These are phyloP conservation scores for Trogon surrucura DNA, from an alignment of 2,113 vertebrate species.

Conservation along the genomic window DNA sequence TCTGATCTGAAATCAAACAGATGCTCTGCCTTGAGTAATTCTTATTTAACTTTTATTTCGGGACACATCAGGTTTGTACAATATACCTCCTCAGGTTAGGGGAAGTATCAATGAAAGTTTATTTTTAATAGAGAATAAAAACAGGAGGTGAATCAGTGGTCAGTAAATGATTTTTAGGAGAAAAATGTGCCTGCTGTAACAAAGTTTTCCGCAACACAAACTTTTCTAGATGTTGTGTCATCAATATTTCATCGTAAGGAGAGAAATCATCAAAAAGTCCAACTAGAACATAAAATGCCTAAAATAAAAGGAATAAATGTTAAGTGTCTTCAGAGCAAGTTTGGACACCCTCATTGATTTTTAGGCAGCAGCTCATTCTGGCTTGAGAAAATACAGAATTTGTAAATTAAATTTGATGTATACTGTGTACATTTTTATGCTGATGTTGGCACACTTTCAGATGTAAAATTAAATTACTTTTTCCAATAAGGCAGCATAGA, in stretches of 20 bases:
- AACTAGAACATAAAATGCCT: not conserved
- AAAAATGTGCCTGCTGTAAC: not conserved
- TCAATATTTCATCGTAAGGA: slow-evolving; percentile 5
- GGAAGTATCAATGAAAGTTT: not conserved
- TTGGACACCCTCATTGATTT: slow-evolving; percentile 1
- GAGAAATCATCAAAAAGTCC: slow-evolving; percentile 25
- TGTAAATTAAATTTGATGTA: slow-evolving; percentile 47
- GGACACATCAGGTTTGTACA: not conserved
- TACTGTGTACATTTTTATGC: slow-evolving; percentile 9
- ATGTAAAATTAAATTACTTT: slow-evolving; percentile 70
- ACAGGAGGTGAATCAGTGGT: not conserved
- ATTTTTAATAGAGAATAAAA: not conserved
- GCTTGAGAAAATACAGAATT: slow-evolving; percentile 31
- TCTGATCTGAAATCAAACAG: not conserved
- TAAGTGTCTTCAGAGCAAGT: slow-evolving; percentile 1
- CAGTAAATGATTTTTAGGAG: not conserved
- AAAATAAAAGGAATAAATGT: not conserved
- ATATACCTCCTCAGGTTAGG: not conserved
- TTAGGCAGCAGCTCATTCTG: slow-evolving; percentile 39
- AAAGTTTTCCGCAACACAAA: not conserved
- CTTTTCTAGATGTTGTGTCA: not conserved
- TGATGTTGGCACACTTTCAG: slow-evolving; percentile 63
- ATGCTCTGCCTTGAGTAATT: not conserved
- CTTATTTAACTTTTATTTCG: not conserved
- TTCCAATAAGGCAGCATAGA: slow-evolving; percentile 44